A percentile compares a stretch with the other conserved stretches of the same genome.
Evolutionary conservation across 2,888 invertebrate genomes (phyloP).

Genomic region (Phalera bucephala): DNA sequence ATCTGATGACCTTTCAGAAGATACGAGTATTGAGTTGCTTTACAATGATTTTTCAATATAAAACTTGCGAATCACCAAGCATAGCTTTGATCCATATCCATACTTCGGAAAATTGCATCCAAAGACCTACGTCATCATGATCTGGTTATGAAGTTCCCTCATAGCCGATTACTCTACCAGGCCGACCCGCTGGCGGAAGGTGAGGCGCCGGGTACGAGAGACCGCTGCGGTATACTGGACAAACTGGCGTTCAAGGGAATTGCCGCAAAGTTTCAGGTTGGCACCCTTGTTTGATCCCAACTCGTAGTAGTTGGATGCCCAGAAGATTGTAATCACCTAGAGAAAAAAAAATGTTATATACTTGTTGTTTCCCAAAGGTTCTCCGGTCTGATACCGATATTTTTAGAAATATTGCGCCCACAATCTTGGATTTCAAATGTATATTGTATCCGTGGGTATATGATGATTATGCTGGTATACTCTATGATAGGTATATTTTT

Average conservation of each 20-base stretch:
- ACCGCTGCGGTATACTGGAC: constrained; percentile 84
- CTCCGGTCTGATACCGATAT: no score
- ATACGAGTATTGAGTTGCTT: no score
- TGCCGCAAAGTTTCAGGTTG: constrained; percentile 91
- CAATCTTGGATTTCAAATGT: no score
- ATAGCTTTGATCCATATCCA: constrained; percentile 89
- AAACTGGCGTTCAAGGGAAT: constrained; percentile 86
- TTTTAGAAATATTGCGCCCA: no score
- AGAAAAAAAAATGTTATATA: constrained; percentile 18
- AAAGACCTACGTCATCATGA: constrained; percentile 88
- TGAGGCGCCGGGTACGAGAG: constrained; percentile 87
- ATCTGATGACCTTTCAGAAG: no score
- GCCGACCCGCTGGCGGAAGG: constrained; percentile 91
- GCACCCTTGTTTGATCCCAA: constrained; percentile 96
- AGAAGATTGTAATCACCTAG: constrained; percentile 96
- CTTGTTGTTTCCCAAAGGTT: no score
- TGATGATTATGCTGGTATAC: no score
- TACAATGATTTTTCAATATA: no score
- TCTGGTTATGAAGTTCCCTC: constrained; percentile 90
- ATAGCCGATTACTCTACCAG: constrained; percentile 94
- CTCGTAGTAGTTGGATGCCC: constrained; percentile 98
- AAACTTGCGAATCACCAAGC: no score
- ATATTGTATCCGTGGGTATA: no score
- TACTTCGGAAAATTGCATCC: constrained; percentile 87
- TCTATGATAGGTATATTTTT: no score